Percentiles rank a stretch among this genome's conserved stretches.
Conservation (phyloP, 2,797 vertebrate genomes). For the Coregonus sp. region DNA sequence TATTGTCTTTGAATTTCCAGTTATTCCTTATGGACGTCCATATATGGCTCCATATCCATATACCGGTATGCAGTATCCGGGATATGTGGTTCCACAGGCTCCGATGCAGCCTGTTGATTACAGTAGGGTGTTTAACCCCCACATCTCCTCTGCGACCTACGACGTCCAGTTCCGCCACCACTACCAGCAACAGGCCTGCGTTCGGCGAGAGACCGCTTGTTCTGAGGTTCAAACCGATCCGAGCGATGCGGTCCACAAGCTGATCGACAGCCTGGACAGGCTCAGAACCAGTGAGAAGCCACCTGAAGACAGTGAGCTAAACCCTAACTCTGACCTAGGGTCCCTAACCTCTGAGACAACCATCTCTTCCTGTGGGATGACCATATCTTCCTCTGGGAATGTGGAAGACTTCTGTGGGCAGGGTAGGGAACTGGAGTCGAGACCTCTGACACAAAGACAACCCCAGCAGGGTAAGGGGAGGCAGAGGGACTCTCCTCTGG, state of each 20-base stretch:
- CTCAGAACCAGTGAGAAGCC: conserved; percentile 36
- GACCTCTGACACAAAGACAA: conserved; percentile 17
- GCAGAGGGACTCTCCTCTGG: not conserved
- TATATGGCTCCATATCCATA: conserved; percentile 55
- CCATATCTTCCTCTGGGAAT: not conserved
- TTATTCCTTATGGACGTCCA: conserved; percentile 46
- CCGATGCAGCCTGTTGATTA: conserved; percentile 58
- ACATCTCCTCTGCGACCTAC: conserved; percentile 32
- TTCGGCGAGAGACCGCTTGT: conserved; percentile 43
- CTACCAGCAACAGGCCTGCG: conserved; percentile 34
- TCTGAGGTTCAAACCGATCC: conserved; percentile 63
- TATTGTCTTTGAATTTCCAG: conserved; percentile 15
- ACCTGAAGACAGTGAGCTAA: conserved; percentile 20
- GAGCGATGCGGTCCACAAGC: conserved; percentile 47
- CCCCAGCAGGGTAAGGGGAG: not conserved
- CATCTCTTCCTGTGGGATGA: not conserved
- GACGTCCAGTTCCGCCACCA: conserved; percentile 51
- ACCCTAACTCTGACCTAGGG: not conserved
- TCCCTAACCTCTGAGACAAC: not conserved
- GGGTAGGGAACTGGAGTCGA: conserved; percentile 1
- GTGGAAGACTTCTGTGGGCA: not conserved
- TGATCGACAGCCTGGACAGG: conserved; percentile 37
- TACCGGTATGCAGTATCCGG: conserved; percentile 37
- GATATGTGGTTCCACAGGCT: conserved; percentile 59
- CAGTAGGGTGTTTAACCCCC: conserved; percentile 44